Percentiles rank a stretch among this genome's conserved stretches.
Conservation (phyloP, 1,140 invertebrate species). For the Elysia chlorotica region DNA sequence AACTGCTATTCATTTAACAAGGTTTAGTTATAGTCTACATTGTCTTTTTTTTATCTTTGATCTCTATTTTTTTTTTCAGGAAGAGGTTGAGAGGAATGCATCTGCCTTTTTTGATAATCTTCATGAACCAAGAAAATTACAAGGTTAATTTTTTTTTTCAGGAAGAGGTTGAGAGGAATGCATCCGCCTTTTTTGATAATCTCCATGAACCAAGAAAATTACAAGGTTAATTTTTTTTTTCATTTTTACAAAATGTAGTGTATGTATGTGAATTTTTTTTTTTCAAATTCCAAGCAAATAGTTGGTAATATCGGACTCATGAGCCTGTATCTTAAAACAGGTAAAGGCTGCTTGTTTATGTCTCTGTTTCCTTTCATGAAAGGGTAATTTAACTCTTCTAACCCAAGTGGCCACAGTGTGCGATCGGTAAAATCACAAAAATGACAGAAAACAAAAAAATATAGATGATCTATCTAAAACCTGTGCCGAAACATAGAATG, state of each 20-base stretch:
- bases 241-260: no score
- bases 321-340: no score
- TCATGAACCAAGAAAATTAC: constrained; percentile 29
- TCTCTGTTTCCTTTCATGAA: no score
- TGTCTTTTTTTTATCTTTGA: background rate
- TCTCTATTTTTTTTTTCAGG: constrained; percentile 16
- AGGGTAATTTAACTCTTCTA: no score
- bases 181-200: constrained; percentile 31
- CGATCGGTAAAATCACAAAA: no score
- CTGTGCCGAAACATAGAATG: background rate
- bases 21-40: background rate
- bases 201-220: constrained; percentile 28
- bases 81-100: constrained; percentile 33
- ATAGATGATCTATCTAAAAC: no score
- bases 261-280: no score
- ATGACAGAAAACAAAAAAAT: no score
- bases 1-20: background rate
- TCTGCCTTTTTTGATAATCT: constrained; percentile 29
- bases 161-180: constrained; percentile 35
- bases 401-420: no score
- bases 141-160: constrained; percentile 26
- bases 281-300: no score
- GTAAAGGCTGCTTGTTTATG: no score
- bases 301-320: no score
- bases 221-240: constrained; percentile 23